Evolutionary conservation across 2,113 vertebrate genomes (phyloP).

Genomic region (Mixornis gularis): DNA sequence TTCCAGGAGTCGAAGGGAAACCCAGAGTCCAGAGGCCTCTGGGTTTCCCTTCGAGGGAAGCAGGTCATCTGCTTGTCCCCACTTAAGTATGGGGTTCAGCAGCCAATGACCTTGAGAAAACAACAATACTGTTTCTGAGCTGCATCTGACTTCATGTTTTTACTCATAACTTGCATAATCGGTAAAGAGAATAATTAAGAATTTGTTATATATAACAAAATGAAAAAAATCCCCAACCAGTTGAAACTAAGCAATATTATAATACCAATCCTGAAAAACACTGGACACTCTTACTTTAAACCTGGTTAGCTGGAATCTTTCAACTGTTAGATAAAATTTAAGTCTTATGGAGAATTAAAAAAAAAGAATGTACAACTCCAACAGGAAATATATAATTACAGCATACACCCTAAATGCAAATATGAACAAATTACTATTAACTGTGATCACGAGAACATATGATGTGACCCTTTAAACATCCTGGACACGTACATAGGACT

Average conservation of each 20-base stretch:
- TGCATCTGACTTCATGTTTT: not conserved
- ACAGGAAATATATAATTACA: not conserved
- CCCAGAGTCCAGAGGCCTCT: no score
- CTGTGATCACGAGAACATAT: not conserved
- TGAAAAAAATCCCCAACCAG: not conserved
- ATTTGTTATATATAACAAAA: not conserved
- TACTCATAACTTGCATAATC: not conserved
- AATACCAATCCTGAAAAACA: not conserved
- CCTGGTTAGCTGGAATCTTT: not conserved
- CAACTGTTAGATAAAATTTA: not conserved
- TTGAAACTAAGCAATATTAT: not conserved
- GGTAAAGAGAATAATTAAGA: not conserved
- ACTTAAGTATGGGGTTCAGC: no score
- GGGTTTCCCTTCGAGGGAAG: no score
- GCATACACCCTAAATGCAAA: not conserved
- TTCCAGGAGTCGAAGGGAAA: no score
- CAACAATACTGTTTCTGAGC: not conserved
- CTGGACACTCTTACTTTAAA: not conserved
- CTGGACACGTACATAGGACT: rapidly evolving
- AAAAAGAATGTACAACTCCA: not conserved
- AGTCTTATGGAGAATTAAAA: rapidly evolving
- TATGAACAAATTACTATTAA: not conserved
- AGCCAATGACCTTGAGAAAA: not conserved
- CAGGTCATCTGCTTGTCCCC: no score
- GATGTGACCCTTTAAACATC: not conserved